phyloP scores from a whole-genome alignment of 2,113 vertebrate species.

The Pitta sordida region DNA sequence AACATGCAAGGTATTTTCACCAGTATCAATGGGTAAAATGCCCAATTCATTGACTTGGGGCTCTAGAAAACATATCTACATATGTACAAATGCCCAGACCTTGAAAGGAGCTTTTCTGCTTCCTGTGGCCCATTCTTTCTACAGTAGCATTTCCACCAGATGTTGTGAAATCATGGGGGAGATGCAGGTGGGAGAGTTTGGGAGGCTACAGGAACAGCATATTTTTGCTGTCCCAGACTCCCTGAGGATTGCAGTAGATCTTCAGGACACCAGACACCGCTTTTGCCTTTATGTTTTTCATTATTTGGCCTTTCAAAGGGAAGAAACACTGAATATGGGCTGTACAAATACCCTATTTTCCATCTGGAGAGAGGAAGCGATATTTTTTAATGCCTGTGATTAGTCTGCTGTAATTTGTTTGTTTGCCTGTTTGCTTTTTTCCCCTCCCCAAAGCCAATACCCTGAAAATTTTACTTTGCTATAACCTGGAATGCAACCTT shows the following conservation, averaged over 20 bases:
- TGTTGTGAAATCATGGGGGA: neutral
- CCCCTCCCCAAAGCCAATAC: neutral
- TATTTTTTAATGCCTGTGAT: slow-evolving; percentile 12
- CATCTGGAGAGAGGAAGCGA: slow-evolving; percentile 20
- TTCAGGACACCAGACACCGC: neutral
- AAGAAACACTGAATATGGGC: neutral
- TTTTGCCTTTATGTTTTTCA: neutral
- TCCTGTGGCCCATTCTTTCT: neutral
- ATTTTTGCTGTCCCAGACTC: neutral
- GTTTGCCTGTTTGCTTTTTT: neutral
- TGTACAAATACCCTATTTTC: neutral
- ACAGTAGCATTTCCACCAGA: neutral
- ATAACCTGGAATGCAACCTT: neutral
- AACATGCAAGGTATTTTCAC: neutral
- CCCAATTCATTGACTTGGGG: neutral
- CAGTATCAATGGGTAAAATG: rapidly evolving
- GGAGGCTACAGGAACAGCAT: neutral
- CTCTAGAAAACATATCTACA: neutral
- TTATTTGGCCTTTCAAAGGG: neutral
- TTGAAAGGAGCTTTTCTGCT: neutral
- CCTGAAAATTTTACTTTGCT: neutral
- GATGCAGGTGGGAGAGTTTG: neutral
- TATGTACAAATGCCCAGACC: neutral
- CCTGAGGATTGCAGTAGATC: neutral
- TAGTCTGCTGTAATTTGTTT: slow-evolving; percentile 23